Evolutionary conservation across 2,113 vertebrate species (phyloP).

Genomic region (Gymnorhina tibicen): DNA sequence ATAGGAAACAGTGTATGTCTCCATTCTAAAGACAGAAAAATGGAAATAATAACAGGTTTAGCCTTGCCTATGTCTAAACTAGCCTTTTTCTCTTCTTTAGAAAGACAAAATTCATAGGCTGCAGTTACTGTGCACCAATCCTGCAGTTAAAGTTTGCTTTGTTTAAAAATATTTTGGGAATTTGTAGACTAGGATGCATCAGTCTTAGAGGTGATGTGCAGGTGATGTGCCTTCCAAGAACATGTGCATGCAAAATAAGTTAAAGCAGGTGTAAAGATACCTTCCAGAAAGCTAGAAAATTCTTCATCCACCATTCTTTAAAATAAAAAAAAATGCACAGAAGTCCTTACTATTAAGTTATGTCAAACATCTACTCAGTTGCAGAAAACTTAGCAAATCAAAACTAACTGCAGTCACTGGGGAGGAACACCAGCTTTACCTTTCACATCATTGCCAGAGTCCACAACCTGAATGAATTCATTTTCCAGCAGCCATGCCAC

Average conservation of each 20-base stretch:
- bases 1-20: not conserved
- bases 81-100: not conserved
- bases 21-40: not conserved
- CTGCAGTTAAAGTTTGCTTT: not conserved
- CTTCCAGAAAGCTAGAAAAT: not conserved
- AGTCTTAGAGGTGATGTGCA: not conserved
- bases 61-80: not conserved
- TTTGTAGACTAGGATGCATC: not conserved
- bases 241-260: not conserved
- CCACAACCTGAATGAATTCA: conserved; percentile 88
- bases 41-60: not conserved
- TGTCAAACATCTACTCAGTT: not conserved
- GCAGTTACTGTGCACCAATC: not conserved
- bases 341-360: not conserved
- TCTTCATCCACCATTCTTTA: not conserved
- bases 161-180: not conserved
- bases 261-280: not conserved
- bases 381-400: not conserved
- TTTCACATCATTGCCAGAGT: conserved; percentile 62
- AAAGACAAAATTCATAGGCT: not conserved
- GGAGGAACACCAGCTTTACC: conserved; percentile 55
- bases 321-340: not conserved
- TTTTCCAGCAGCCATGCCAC: conserved; percentile 92
- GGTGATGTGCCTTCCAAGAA: not conserved
- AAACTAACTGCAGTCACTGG: not conserved